phyloP scores from a whole-genome alignment of 2,797 vertebrate species.

The Setipinna tenuifilis region DNA sequence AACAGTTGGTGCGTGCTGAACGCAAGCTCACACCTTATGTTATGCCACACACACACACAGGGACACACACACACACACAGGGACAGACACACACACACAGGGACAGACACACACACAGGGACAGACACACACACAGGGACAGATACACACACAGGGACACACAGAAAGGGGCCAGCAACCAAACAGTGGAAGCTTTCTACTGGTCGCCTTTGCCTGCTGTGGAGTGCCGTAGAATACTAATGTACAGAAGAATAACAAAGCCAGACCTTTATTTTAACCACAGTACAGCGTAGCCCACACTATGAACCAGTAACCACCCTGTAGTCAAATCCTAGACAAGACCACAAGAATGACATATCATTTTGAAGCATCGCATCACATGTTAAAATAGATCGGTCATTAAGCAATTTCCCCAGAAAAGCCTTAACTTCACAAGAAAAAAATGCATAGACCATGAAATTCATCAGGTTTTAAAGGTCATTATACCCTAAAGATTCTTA shows the following conservation, averaged over 20 bases:
- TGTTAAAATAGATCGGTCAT: slow-evolving; percentile 9
- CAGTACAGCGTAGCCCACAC: neutral
- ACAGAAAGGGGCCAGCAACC: neutral
- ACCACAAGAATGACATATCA: neutral
- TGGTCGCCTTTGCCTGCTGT: neutral
- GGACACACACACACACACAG: slow-evolving; percentile 3
- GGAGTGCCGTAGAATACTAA: neutral
- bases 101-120: slow-evolving; percentile 13
- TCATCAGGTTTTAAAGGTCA: neutral
- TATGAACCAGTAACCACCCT: neutral
- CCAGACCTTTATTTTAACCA: neutral
- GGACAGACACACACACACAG: slow-evolving; percentile 26
- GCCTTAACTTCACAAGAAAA: slow-evolving; percentile 7
- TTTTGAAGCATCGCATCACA: neutral
- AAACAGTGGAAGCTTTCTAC: slow-evolving; percentile 15
- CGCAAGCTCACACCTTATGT: slow-evolving; percentile 63
- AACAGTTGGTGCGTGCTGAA: slow-evolving; percentile 59
- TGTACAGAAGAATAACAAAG: slow-evolving; percentile 2
- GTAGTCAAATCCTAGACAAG: neutral
- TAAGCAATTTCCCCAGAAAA: neutral
- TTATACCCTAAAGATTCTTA: neutral
- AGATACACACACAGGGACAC: slow-evolving; percentile 21
- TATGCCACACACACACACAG: slow-evolving; percentile 39
- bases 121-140: slow-evolving; percentile 25
- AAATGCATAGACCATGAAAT: neutral